phyloP scores from a whole-genome alignment of 2,888 invertebrate genomes.

The Allygus modestus region DNA sequence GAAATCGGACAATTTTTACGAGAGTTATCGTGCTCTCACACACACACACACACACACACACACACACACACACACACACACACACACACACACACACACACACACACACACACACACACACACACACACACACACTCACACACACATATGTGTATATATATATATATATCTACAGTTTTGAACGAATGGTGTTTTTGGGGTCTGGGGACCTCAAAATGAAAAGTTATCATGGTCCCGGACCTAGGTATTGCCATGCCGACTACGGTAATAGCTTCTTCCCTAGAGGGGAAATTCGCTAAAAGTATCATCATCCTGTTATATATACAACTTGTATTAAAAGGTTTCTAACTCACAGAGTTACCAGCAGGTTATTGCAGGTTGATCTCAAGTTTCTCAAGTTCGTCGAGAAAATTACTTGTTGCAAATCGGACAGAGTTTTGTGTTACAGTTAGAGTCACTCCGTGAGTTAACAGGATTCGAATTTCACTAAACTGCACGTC shows the following conservation, averaged over 20 bases:
- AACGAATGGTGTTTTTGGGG: not conserved
- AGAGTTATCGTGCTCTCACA: not conserved
- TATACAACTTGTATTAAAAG: too few species aligned
- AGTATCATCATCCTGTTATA: not conserved
- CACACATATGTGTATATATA: conserved; percentile 37
- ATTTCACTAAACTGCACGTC: too few species aligned
- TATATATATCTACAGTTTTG: not conserved
- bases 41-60: conserved; percentile 25
- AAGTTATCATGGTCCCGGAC: not conserved
- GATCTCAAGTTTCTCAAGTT: too few species aligned
- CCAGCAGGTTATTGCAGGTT: too few species aligned
- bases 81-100: conserved; percentile 52
- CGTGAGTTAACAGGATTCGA: too few species aligned
- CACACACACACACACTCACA: not conserved
- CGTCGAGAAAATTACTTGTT: too few species aligned
- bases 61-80: conserved; percentile 40
- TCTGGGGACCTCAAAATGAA: not conserved
- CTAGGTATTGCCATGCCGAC: not conserved
- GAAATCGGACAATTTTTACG: not conserved
- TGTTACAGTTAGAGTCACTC: too few species aligned
- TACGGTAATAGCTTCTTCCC: conserved; percentile 1
- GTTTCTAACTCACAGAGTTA: too few species aligned
- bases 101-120: conserved; percentile 40
- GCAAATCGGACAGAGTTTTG: too few species aligned
- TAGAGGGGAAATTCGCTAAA: not conserved